Evolutionary conservation across 2,888 invertebrate species (phyloP).

Genomic region (Sinohyriopsis cumingii): DNA sequence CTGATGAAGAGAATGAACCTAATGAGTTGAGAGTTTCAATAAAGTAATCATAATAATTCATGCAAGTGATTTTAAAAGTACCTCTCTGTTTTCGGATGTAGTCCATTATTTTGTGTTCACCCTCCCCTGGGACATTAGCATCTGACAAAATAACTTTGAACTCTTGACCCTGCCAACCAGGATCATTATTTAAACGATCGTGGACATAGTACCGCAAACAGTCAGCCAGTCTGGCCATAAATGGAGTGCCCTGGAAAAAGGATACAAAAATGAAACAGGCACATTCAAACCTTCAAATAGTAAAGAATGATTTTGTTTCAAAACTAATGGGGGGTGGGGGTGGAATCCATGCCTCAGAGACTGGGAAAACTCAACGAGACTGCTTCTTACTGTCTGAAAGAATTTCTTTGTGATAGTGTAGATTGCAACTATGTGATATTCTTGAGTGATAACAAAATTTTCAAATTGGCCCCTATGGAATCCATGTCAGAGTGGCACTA

Average conservation of each 20-base stretch:
- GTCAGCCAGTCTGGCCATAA: constrained; percentile 89
- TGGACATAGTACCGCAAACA: constrained; percentile 89
- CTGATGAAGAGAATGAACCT: too few relatives aligned
- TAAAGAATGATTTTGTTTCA: too few relatives aligned
- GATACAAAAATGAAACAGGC: not conserved
- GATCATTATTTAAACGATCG: constrained; percentile 91
- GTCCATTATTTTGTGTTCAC: constrained; percentile 99
- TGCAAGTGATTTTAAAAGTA: constrained; percentile 60
- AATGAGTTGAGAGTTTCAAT: too few relatives aligned
- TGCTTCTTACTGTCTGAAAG: too few relatives aligned
- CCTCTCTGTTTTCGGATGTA: constrained; percentile 95
- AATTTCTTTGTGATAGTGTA: too few relatives aligned
- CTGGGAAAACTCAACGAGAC: too few relatives aligned
- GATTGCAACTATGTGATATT: too few relatives aligned
- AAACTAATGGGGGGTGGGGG: too few relatives aligned
- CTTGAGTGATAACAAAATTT: too few relatives aligned
- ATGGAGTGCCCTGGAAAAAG: constrained; percentile 86
- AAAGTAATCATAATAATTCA: not conserved
- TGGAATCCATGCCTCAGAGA: too few relatives aligned
- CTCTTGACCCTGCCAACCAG: constrained; percentile 87
- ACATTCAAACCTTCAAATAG: not conserved
- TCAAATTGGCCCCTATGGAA: too few relatives aligned
- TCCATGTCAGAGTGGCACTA: too few relatives aligned
- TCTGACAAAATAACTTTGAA: constrained; percentile 96
- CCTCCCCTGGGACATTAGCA: constrained; percentile 85